Evolutionary conservation across 2,888 invertebrate species (phyloP), one percentile per base, ranked within the genome.

Genomic region (Dorcus hopei): DNA sequence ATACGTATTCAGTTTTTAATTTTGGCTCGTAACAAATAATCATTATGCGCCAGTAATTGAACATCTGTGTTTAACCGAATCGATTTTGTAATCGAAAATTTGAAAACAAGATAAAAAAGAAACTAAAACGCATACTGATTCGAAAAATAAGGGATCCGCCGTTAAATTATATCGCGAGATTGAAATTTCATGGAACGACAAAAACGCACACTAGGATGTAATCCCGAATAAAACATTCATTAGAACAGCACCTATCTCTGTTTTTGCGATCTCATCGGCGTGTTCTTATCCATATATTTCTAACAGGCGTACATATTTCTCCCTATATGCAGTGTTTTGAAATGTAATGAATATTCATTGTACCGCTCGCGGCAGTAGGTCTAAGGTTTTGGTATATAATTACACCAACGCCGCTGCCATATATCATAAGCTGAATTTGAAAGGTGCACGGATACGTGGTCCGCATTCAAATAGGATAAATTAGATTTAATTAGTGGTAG

Each of bases 281-380:
- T 58, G 59, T 61, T 60, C 62, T 67, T 65, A 65, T 67, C 64
- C 65, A 67, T 67, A 64, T 58, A 64, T 65, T 62, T 65, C 60
- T 41, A 64, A 58, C 64, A 63, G 63, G 65, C 64, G 65, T 65
- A 62, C 60, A 62, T 62, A 62, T 62, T 61, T 61, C 63, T 54
- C 58, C 63, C 60, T 63, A 59, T 61, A 63, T 66, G 65, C 67
- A 67, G 61, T 67, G 68, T 72, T 72, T 71, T 65, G 68, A 69
- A 72, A 69, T 65, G 70, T 72, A 72, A 76, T 76, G 75, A 76
- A 76, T 76, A 76, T 76, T 76, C 75, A 76, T 75, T 72, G 73
- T 71, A 66, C 65, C 65, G 71, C 71, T 68, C 68, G 64, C 68
- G 69, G 72, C 70, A 69, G 70, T 72, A 66, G 73, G 71, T 73